phyloP scores from a whole-genome alignment of 2,113 vertebrate species.

The Columbina picui region DNA sequence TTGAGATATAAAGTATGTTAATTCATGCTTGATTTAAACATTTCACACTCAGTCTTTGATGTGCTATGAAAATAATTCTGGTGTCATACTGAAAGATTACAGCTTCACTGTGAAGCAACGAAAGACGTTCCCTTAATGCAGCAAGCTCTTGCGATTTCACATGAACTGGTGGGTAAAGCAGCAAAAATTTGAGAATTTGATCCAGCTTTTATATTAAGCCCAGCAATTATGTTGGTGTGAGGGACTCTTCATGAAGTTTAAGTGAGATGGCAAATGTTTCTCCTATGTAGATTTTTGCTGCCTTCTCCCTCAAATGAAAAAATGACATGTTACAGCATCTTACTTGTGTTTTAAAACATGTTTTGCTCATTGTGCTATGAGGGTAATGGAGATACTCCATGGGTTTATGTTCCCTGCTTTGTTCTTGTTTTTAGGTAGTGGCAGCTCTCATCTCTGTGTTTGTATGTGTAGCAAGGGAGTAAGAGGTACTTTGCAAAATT shows the following conservation, averaged over 20 bases:
- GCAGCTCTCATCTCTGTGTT: neutral
- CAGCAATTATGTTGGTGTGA: neutral
- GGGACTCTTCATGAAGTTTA: neutral
- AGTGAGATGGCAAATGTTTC: neutral
- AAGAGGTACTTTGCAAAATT: neutral
- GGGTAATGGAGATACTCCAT: neutral
- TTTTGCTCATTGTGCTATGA: neutral
- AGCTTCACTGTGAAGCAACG: neutral
- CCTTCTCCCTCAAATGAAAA: neutral
- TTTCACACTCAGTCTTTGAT: neutral
- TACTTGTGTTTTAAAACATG: neutral
- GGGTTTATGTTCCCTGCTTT: neutral
- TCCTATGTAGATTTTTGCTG: neutral
- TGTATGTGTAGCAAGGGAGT: neutral
- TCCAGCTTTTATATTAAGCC: neutral
- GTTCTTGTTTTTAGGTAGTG: neutral
- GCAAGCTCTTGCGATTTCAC: neutral
- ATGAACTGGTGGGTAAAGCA: neutral
- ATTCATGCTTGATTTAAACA: neutral
- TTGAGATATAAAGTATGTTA: neutral
- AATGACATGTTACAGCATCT: neutral
- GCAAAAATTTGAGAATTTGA: neutral
- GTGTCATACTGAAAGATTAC: neutral
- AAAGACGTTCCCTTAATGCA: neutral
- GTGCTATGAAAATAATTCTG: neutral